Evolutionary conservation across 2,797 vertebrate genomes (phyloP), one percentile per base, ranked within the genome.

Genomic region (Rhinatrema bivittatum): DNA sequence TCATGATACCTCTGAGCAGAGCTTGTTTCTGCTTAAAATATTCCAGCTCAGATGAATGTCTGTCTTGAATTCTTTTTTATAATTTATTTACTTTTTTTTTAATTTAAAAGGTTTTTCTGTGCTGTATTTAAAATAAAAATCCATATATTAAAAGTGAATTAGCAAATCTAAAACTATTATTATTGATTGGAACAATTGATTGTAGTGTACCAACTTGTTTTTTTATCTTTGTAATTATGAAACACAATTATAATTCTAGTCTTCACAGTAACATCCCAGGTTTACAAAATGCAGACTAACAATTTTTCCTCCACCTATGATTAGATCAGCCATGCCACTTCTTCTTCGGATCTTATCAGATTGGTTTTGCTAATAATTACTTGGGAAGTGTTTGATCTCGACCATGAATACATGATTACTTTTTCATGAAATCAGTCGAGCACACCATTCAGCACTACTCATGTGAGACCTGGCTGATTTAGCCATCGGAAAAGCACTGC

Each of bases 331-430:
- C 77, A 64, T 69, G 69, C 79, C 81, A 81, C 79, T 76, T 88
- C 78, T 76, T 88, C 78, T 81, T 82, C 69, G 60, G 79, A 79
- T 73, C 79, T 83, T 84, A 81, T 87, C 85, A 86, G 79, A 89
- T 89, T 88, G 85, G 84, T 82, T 89, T 87, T 79, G 85, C 89
- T 90, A 88, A 90, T 96, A 91, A 95, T 93, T 89, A 88, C 90
- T 78, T 74, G 60, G 76, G 75, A 85, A 84, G 67, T 94, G 88
- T 98, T 98, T 98, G 94, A 98, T 98, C 90, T 92, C 87, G 79
- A 87, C 88, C 92, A 97, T 93, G 94, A 98, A 92, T 91, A 92
- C 82, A 87, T 93, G 94, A 98, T 98, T 96, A 91, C 91, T 91
- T 98, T 97, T 98, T 95, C 91, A 93, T 90, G 89, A 89, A 94